These are phyloP conservation scores for Tamandua tetradactyla DNA, from an alignment of 2,797 vertebrate genomes.

Conservation along the genomic window DNA sequence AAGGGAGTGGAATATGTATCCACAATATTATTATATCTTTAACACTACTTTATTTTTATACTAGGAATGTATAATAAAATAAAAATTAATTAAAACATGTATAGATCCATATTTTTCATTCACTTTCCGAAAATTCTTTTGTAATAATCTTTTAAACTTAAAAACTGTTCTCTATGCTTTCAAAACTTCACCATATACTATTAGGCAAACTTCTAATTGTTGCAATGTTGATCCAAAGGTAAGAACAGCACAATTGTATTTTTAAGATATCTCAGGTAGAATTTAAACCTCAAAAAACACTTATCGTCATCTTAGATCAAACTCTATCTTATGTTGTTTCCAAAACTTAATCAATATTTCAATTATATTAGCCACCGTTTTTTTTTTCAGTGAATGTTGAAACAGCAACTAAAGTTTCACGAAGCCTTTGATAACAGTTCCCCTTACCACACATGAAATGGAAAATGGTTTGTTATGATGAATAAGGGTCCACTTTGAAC, in stretches of 20 bases:
- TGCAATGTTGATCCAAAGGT: neutral
- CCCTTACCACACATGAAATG: neutral
- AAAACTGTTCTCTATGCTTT: neutral
- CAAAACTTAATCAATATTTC: neutral
- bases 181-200: neutral
- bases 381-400: constrained; percentile 20
- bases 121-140: neutral
- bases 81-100: neutral
- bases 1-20: neutral
- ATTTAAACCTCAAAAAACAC: neutral
- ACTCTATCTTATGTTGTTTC: neutral
- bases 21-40: neutral
- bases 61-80: neutral
- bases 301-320: neutral
- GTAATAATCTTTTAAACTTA: neutral
- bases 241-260: neutral
- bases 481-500: neutral
- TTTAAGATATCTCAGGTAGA: neutral
- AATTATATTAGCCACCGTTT: neutral
- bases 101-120: neutral
- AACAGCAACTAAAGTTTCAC: neutral
- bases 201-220: neutral
- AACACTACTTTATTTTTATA: constrained; percentile 16
- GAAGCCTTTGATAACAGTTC: neutral
- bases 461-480: neutral